Base-by-base conservation (phyloP, 2,888 invertebrate genomes). In the Cryptophagus acutangulus region DNA sequence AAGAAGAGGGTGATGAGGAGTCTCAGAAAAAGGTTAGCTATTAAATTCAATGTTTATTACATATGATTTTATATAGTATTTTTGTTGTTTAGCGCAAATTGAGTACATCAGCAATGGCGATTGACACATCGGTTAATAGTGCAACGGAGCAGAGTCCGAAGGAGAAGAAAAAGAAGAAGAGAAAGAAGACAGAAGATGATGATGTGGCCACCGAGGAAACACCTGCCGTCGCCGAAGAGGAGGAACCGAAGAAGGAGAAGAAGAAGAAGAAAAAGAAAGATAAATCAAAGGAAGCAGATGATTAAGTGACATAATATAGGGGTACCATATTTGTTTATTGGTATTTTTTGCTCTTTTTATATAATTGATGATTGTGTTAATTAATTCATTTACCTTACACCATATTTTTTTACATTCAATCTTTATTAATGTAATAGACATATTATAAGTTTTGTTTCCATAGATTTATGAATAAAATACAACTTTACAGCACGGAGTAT, bases 91-190 rank as follows among this genome's bases (percentile, higher is more conserved):
- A 53, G 51, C 45, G 56, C 3, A 58, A 58, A 45, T 33, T 57
- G 17, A 51, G 46, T 31, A 33, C 58, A 0, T 47, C 54, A 6
- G 38, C 14, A 15, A 51, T 43, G 9, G 55, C 54, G 9, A 52
- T 56, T 13, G 16, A 13, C 2, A 51, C 44, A 9, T 55, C 54
- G 9, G 52, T 56, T 13, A 31, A 13, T 2, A 63, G 63, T 3
- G 62, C 71, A 36, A 67, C 73, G 48, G 63, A 69, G 2, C 74
- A 72, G 48, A 63, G 71, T 1, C 74, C 77, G 56, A 80, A 79
- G 66, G 80, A 79, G 57, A 80, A 79, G 66, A 81, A 82, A 66
- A 81, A 78, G 64, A 79, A 77, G 58, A 75, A 75, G 59, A 78
- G 76, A 49, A 74, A 74, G 60, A 64, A 54, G 38, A 65, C 67